Conservation (phyloP, 2,797 vertebrate species). For the Cuniculus paca region DNA sequence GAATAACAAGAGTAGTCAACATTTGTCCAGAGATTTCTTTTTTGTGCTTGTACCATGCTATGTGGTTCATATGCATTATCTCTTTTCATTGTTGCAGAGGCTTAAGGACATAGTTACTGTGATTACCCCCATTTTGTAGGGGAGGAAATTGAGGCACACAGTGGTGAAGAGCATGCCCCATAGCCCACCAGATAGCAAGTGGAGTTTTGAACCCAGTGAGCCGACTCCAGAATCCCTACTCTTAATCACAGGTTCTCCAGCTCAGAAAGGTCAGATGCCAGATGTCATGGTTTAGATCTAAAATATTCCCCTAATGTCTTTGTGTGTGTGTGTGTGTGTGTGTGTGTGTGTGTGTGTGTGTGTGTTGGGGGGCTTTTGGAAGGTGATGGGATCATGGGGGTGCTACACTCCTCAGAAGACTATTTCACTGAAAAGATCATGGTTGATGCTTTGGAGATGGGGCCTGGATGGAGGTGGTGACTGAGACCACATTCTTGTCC, state of each 20-base stretch:
- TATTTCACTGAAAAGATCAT: neutral
- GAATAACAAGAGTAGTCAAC: no score
- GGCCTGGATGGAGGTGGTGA: neutral
- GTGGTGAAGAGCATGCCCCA: no score
- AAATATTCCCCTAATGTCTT: neutral
- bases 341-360: neutral
- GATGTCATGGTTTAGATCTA: neutral
- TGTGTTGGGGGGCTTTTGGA: neutral
- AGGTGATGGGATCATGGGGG: neutral
- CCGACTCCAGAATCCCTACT: neutral
- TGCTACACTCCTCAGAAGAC: neutral
- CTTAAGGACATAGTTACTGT: neutral
- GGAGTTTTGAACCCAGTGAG: neutral
- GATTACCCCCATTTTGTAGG: neutral
- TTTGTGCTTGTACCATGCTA: fast-evolving
- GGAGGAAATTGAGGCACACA: neutral
- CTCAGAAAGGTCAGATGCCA: neutral
- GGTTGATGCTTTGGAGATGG: neutral
- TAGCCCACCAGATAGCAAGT: neutral
- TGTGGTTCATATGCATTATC: fast-evolving
- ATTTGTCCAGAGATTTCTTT: neutral
- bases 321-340: neutral
- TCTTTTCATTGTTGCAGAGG: fast-evolving
- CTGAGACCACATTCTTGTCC: neutral
- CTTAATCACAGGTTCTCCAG: neutral